Base-by-base conservation (phyloP, 2,888 invertebrate species). In the Danaus chrysippus region DNA sequence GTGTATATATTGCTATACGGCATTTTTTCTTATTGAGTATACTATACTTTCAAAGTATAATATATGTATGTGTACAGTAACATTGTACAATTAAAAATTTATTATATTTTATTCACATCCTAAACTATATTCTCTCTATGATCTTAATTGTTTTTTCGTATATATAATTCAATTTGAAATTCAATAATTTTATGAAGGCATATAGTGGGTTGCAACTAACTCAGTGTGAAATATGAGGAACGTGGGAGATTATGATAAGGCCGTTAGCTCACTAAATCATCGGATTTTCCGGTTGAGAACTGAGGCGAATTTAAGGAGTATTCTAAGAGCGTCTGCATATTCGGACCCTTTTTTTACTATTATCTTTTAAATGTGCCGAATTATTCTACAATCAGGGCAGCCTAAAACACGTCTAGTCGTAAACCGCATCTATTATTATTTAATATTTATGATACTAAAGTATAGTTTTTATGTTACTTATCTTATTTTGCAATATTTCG, bases 191-290 rank as follows among this genome's bases (percentile, higher is more conserved):
- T 77, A 82, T 79, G 81, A 81, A 80, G 75, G 76, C 78, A 79
- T 83, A 83, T 83, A 83, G 82, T 81, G 78, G 74, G 73, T 75
- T 73, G 73, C 69, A 76, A 77, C 76, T 84, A 83, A 82, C 81
- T 83, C 80, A 74, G 76, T 80, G 79, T 87, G 79, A 90, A 87
- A 86, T 89, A 90, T 86, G 86, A 85, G 84, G 79, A 85, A 87
- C 86, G 86, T 89, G 89, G 79, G 74, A 87, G 87, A 90, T 88
- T 88, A 88, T 85, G 89, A 89, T 89, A 90, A 87, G 86, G 83
- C 81, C 76, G 81, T 78, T 65, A 81, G 79, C 82, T 75, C 78
- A 76, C 79, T 90, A 87, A 88, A 88, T 90, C 86, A 89, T 82
- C 77, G 87, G 89, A 89, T 88, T 88, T 87, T 81, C 84, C 81